Evolutionary conservation across 1,140 invertebrate species (phyloP).

Genomic region (Dreissena rostriformis): DNA sequence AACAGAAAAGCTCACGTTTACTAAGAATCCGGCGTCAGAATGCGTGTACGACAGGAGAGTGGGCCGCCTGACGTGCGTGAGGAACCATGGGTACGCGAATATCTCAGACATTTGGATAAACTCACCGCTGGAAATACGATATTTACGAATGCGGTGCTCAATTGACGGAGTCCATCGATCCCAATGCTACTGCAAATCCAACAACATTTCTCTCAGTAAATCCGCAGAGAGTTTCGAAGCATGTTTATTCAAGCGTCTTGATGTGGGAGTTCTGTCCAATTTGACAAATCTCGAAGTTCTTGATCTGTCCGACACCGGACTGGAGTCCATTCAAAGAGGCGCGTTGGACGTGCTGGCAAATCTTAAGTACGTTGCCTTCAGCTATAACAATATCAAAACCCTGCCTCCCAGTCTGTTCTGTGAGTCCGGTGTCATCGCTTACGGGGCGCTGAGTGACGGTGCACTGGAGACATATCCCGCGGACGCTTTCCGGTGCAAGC

Average conservation of each 20-base stretch:
- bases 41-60: slow-evolving; percentile 11
- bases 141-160: slow-evolving; percentile 27
- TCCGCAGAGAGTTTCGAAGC: neutral
- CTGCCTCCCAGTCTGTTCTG: slow-evolving; percentile 30
- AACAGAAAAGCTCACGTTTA: neutral
- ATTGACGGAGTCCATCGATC: neutral
- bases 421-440: neutral
- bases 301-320: slow-evolving; percentile 29
- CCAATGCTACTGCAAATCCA: neutral
- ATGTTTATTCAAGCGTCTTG: slow-evolving; percentile 14
- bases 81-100: slow-evolving; percentile 20
- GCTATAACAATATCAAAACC: slow-evolving; percentile 5
- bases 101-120: slow-evolving; percentile 29
- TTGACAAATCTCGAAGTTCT: slow-evolving; percentile 38
- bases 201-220: neutral
- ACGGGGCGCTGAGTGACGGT: slow-evolving; percentile 10
- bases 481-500: slow-evolving; percentile 27
- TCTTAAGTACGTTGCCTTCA: slow-evolving; percentile 34
- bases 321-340: neutral
- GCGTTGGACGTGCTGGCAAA: slow-evolving; percentile 13
- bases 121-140: neutral
- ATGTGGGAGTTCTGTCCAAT: neutral
- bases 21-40: slow-evolving; percentile 13
- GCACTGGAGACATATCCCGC: neutral
- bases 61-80: neutral